These are phyloP conservation scores for Xiphophorus couchianus DNA, from an alignment of 2,113 vertebrate genomes.

Conservation along the genomic window DNA sequence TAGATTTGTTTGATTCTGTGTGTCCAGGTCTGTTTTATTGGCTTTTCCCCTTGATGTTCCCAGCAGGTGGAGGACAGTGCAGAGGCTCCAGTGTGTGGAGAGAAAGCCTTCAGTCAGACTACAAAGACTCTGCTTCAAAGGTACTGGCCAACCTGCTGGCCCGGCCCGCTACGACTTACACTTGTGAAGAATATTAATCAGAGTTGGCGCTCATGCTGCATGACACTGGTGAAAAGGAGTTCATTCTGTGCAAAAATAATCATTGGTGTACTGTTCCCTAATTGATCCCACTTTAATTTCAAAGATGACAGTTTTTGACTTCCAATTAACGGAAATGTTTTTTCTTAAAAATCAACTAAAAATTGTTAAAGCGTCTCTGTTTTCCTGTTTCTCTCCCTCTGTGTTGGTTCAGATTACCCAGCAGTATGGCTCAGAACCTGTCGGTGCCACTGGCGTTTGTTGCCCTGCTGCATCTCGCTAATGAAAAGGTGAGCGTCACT, in stretches of 20 bases:
- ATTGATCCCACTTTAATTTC: background rate
- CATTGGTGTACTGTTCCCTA: background rate
- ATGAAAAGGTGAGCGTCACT: conserved; percentile 87
- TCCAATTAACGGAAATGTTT: conserved; percentile 3
- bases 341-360: too few species aligned
- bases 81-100: conserved; percentile 67
- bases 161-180: background rate
- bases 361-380: background rate
- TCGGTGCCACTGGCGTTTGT: conserved; percentile 90
- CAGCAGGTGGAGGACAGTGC: conserved; percentile 58
- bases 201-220: background rate
- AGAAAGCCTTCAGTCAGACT: conserved; percentile 81
- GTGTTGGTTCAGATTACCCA: conserved; percentile 82
- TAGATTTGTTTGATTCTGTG: conserved; percentile 12
- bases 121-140: conserved; percentile 78
- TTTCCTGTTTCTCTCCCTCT: background rate
- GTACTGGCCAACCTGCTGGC: conserved; percentile 52
- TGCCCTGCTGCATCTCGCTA: conserved; percentile 92
- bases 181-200: conserved; percentile 21
- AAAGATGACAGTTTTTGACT: background rate
- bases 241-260: background rate
- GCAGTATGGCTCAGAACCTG: conserved; percentile 87
- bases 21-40: background rate
- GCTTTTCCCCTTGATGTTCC: conserved; percentile 9
- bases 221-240: background rate